Percentiles rank a stretch among this genome's conserved stretches.
Evolutionary conservation across 2,113 vertebrate genomes (phyloP).

Genomic region (Cyphomyrus discorhynchus): DNA sequence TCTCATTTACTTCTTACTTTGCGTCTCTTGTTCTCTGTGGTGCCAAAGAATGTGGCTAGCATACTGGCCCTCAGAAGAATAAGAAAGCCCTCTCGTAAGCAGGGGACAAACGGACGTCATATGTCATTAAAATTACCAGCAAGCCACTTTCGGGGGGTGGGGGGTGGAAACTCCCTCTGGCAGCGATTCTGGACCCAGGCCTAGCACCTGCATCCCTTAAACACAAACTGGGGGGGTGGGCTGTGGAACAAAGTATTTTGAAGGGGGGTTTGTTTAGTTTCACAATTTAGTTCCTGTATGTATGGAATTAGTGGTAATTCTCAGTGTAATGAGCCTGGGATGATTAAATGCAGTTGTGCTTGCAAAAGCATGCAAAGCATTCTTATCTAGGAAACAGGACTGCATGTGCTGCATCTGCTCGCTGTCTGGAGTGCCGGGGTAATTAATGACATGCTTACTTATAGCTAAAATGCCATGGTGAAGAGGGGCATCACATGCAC

Average conservation of each 20-base stretch:
- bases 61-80: neutral
- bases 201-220: constrained; percentile 57
- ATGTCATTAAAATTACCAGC: neutral
- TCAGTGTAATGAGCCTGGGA: neutral
- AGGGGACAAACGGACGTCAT: neutral
- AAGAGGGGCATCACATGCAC: neutral
- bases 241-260: constrained; percentile 15
- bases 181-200: constrained; percentile 60
- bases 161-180: constrained; percentile 56
- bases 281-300: constrained; percentile 2
- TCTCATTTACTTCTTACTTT: neutral
- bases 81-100: neutral
- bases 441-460: constrained; percentile 17
- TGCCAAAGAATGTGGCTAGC: neutral
- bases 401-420: neutral
- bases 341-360: constrained; percentile 3
- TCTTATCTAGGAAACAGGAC: neutral
- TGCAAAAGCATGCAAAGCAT: neutral
- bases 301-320: neutral
- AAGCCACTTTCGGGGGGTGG: neutral
- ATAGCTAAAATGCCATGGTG: neutral
- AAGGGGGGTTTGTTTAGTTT: constrained; percentile 28
- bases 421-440: neutral
- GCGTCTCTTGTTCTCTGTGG: neutral
- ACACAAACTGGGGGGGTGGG: neutral